Evolutionary conservation across 1,140 invertebrate species (phyloP).

Genomic region (Pollicipes pollicipes): DNA sequence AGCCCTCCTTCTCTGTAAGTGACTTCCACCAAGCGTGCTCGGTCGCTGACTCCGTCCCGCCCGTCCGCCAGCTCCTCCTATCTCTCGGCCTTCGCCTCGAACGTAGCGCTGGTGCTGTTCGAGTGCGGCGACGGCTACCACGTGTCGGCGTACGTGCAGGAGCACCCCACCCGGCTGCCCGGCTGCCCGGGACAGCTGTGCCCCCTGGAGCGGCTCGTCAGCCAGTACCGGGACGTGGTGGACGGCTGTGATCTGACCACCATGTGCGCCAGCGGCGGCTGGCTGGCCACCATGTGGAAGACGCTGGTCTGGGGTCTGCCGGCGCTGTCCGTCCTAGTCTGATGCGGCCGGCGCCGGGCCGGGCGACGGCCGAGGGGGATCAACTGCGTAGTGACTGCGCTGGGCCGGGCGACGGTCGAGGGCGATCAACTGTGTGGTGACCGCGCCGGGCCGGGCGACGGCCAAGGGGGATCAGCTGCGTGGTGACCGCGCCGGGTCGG

Average conservation of each 20-base stretch:
- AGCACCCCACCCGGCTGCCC: background rate
- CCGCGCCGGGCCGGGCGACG: no score
- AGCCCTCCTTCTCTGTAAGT: no score
- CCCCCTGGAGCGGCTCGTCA: background rate
- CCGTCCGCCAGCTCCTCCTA: background rate
- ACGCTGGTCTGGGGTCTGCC: background rate
- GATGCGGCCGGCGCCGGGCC: no score
- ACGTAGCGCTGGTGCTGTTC: slow-evolving; percentile 2
- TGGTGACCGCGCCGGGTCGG: no score
- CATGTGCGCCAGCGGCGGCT: background rate
- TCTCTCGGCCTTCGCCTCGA: background rate
- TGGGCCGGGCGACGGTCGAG: no score
- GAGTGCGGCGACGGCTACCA: background rate
- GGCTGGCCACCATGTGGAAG: background rate
- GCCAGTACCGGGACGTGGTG: background rate
- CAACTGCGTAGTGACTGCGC: no score
- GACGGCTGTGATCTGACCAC: background rate
- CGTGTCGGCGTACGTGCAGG: background rate
- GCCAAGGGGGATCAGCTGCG: no score
- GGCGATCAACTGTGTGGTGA: no score
- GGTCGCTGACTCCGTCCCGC: no score
- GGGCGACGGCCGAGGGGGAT: no score
- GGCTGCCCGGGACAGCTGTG: background rate
- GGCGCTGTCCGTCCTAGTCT: background rate
- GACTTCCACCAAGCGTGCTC: no score